Evolutionary conservation across 2,888 invertebrate species (phyloP), one percentile per base, ranked within the genome.

Genomic region (Lordiphosa fenestrarum): DNA sequence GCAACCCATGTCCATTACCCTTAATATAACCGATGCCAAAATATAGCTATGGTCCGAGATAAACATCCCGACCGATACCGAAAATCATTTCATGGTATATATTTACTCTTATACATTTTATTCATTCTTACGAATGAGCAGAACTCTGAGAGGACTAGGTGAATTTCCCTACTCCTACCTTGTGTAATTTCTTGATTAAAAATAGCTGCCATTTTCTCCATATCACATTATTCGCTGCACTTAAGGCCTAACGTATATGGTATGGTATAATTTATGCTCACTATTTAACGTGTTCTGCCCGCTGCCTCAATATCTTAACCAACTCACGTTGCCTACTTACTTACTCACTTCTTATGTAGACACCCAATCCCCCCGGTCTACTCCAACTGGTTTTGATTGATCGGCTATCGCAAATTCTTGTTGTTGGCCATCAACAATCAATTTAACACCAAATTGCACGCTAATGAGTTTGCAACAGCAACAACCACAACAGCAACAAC

Each of bases 351-450:
- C 15, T 44, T 44, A 15, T 30, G 30, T 30, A 30, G 10, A 44
- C 44, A 33, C 44, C 44, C 44, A 44, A 33, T 44, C 9, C 30
- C 30, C 3, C 4, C 6, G 33, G 44, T 44, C 44, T 33, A 30
- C 15, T 44, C 44, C 44, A 77, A 82, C 72, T 63, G 51, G 78
- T 71, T 75, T 81, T 63, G 76, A 76, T 76, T 74, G 82, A 76
- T 76, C 74, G 71, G 53, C 82, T 62, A 82, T 77, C 78, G 50
- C 61, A 73, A 63, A 51, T 36, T 63, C 41, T 74, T 74, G 66
- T 55, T 57, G 73, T 62, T 59, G 63, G 39, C 49, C 39, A 41
- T 55, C 78, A 74, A 67, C 78, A 81, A 78, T 82, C 74, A 77
- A 74, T 78, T 77, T 82, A 71, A 77, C 63, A 59, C 53, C 50